phyloP scores from a whole-genome alignment of 2,113 vertebrate genomes.

The Eurystomus gularis region DNA sequence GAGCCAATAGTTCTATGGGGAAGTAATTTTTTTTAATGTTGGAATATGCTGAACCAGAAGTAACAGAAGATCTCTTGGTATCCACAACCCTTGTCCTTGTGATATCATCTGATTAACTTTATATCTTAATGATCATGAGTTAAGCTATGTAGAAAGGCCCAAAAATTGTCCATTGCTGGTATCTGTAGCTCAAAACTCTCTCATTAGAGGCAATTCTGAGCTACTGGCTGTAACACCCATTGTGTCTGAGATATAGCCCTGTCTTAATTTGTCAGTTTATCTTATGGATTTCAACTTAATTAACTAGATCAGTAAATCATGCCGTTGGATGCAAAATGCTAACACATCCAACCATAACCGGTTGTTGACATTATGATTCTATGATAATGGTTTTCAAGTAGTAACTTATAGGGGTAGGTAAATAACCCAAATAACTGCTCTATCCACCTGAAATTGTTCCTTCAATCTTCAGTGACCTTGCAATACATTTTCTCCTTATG shows the following conservation, averaged over 20 bases:
- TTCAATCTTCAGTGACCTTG: neutral
- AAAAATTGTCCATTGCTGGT: fast-evolving
- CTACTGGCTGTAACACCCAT: neutral
- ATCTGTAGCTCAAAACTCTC: neutral
- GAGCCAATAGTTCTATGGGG: neutral
- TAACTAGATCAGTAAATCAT: neutral
- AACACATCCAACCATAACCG: neutral
- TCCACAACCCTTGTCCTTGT: neutral
- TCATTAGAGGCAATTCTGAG: neutral
- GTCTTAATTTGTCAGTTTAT: neutral
- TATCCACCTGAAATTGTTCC: neutral
- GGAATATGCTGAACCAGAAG: neutral
- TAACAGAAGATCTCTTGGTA: neutral
- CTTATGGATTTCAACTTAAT: neutral
- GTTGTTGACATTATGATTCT: neutral
- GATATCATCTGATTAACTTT: neutral
- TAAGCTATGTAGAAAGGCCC: neutral
- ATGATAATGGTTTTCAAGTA: neutral
- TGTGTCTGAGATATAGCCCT: neutral
- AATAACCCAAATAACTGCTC: neutral
- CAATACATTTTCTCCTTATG: neutral
- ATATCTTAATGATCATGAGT: neutral
- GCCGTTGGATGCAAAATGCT: neutral
- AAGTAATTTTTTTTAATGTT: neutral
- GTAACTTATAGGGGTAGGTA: neutral